Evolutionary conservation across 92 coral and sea anemone genomes (phyloP).

Genomic region (Isaurus tuberculatus): DNA sequence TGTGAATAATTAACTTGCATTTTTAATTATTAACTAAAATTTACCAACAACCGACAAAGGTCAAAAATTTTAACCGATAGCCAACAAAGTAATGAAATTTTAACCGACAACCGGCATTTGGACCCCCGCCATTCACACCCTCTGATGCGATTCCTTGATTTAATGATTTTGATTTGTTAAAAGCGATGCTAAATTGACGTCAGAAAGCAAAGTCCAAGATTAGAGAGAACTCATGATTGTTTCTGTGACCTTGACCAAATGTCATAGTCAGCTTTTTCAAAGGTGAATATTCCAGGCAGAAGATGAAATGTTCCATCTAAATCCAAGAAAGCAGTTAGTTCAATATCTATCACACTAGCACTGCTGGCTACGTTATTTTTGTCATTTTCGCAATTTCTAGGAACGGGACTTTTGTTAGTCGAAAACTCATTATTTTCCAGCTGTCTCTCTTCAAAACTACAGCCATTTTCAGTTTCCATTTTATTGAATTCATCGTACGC

Average conservation of each 20-base stretch:
- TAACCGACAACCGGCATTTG: no score
- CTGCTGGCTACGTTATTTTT: background rate
- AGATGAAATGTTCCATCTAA: conserved; percentile 53
- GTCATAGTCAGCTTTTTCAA: conserved; percentile 60
- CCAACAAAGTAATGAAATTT: no score
- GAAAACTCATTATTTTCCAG: no score
- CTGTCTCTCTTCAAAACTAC: background rate
- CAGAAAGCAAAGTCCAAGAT: no score
- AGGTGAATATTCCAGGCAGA: conserved; percentile 63
- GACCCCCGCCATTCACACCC: no score
- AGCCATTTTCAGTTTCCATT: background rate
- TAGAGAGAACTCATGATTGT: no score
- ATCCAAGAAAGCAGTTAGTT: conserved; percentile 62
- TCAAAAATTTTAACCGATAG: no score
- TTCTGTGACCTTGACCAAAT: conserved; percentile 62
- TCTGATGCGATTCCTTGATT: background rate
- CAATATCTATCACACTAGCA: conserved; percentile 24
- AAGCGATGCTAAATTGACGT: no score
- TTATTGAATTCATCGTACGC: background rate
- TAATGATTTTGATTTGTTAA: no score
- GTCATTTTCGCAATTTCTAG: background rate
- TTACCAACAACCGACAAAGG: no score
- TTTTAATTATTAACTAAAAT: no score
- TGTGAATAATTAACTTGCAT: no score
- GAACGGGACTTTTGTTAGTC: background rate